Conservation (phyloP, 2,113 vertebrate genomes). For the Tragelaphus scriptus region DNA sequence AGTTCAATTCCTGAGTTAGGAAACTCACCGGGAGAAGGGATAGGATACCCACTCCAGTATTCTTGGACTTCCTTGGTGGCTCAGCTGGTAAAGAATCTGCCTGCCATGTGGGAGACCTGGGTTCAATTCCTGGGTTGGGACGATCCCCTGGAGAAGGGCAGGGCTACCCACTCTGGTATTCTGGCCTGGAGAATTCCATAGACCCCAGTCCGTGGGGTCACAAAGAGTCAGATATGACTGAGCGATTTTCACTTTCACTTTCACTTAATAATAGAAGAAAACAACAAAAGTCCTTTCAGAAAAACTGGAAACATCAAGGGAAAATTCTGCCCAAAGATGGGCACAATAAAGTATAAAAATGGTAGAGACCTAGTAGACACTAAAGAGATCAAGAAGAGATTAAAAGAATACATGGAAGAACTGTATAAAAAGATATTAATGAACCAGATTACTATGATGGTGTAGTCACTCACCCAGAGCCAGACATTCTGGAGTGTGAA, state of each 20-base stretch:
- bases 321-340: background rate
- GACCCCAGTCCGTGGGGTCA: background rate
- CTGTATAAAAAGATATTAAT: background rate
- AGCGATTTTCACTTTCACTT: background rate
- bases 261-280: background rate
- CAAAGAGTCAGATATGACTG: background rate
- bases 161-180: background rate
- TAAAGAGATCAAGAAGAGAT: background rate
- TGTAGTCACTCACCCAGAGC: background rate
- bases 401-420: background rate
- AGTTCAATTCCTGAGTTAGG: background rate
- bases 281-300: background rate
- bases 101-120: background rate
- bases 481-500: background rate
- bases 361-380: background rate
- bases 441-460: background rate
- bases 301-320: background rate
- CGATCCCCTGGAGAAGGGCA: background rate
- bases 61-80: background rate
- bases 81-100: background rate
- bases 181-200: background rate
- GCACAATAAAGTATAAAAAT: background rate
- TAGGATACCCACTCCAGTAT: background rate
- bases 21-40: background rate
- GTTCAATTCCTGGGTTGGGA: background rate